Evolutionary conservation across 2,888 invertebrate genomes (phyloP), one percentile per base, ranked within the genome.

Genomic region (Phortica okadai): DNA sequence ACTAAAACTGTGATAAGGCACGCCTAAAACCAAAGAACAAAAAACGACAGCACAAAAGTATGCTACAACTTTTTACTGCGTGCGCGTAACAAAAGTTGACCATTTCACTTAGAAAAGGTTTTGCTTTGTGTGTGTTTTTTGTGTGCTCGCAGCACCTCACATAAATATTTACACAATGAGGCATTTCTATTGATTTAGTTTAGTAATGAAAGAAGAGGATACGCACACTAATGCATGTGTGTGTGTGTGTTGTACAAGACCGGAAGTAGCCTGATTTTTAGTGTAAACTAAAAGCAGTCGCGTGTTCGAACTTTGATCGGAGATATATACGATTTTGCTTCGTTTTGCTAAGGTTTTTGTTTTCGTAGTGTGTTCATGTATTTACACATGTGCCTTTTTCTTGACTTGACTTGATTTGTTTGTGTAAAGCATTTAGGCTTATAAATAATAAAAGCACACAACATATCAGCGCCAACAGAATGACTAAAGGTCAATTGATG

Each of bases 251-350:
- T 25, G 56, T 10, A 10, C 33, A 33, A 50, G 62, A 56, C 25
- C 70, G 70, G 70, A 72, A 72, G 25, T 72, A 56, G 70, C 70
- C 70, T 72, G 56, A 72, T 72, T 72, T 72, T 72, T 72, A 33
- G 54, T 25, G n/a, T 33, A 72, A 72, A 72, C 56, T 45, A 33
- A 56, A 69, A 21, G 69, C 67, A 41, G 14, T 67, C n/a, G 16
- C 44, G 44, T 44, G 44, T 67, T 4, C n/a, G 33, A 67, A 70
- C 54, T 50, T 54, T 21, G 25, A 44, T 42, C 25, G 50, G 7
- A 70, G 54, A 21, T 69, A 21, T n/a, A n/a, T 44, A 14, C 21
- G 10, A 45, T 44, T n/a, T 45, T 69, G 6, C 54, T 50, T 54
- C 14, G 14, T 56, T 7, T 50, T 42, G 54, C 56, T 56, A n/a